Percentiles rank a stretch among this genome's conserved stretches.
Evolutionary conservation across 2,888 invertebrate species (phyloP).

Genomic region (Papilio demoleus): DNA sequence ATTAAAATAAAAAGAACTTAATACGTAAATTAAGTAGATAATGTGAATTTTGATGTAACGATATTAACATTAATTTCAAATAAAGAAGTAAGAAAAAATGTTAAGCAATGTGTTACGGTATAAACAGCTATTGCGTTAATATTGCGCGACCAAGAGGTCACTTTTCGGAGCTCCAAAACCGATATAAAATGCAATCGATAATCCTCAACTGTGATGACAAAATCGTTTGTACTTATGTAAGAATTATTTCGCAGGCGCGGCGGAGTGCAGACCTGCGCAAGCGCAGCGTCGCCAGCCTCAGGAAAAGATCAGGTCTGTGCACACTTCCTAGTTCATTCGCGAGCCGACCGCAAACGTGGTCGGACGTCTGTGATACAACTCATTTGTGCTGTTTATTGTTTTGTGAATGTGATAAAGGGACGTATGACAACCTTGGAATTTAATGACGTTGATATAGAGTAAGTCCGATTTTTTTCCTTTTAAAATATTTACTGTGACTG

Average conservation of each 20-base stretch:
- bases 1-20: neutral
- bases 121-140: neutral
- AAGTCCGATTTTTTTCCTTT: constrained; percentile 39
- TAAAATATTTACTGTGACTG: neutral
- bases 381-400: constrained; percentile 38
- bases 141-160: constrained; percentile 8
- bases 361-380: constrained; percentile 56
- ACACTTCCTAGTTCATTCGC: constrained; percentile 66
- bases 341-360: constrained; percentile 54
- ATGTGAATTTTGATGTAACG: neutral
- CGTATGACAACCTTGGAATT: constrained; percentile 49
- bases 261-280: constrained; percentile 71
- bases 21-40: constrained; percentile 3
- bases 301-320: constrained; percentile 73
- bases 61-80: constrained; percentile 7
- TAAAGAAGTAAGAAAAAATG: neutral
- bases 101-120: neutral
- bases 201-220: constrained; percentile 43
- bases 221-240: constrained; percentile 70
- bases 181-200: constrained; percentile 19
- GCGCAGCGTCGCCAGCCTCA: constrained; percentile 68
- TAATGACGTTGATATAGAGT: constrained; percentile 49
- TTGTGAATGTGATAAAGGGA: constrained; percentile 40
- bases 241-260: constrained; percentile 68
- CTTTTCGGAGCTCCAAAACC: neutral